Evolutionary conservation across 2,113 vertebrate genomes (phyloP).

Genomic region (Lophura nycthemera): DNA sequence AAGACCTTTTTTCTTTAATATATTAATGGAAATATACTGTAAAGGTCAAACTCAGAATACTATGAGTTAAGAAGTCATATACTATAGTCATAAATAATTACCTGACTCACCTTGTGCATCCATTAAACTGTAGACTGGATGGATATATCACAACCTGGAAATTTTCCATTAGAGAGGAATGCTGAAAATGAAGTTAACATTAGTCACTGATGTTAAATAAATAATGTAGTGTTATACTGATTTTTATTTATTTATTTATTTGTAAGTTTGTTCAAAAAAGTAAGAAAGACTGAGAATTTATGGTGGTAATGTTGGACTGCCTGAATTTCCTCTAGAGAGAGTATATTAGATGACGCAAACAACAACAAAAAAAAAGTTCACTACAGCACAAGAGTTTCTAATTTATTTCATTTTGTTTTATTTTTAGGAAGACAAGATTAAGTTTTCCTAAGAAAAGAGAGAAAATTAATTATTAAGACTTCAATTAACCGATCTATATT

Average conservation of each 20-base stretch:
- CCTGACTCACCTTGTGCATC: neutral
- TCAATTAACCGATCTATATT: neutral
- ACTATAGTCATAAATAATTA: neutral
- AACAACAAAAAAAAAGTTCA: neutral
- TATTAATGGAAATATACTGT: neutral
- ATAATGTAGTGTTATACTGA: neutral
- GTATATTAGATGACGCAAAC: no score
- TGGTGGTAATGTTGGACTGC: neutral
- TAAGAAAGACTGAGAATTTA: neutral
- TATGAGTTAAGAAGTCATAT: neutral
- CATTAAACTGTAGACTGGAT: neutral
- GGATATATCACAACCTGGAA: neutral
- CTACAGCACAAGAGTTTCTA: neutral
- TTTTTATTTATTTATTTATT: neutral
- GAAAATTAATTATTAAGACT: neutral
- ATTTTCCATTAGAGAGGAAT: neutral
- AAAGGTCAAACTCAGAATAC: neutral
- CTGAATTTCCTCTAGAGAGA: neutral
- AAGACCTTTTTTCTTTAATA: neutral
- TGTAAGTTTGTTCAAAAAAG: neutral
- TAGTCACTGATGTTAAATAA: neutral
- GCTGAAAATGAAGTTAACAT: neutral
- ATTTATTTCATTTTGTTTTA: neutral
- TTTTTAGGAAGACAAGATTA: neutral
- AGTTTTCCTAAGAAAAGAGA: neutral